Evolutionary conservation across 1,140 invertebrate genomes (phyloP), one percentile per base, ranked within the genome.

Genomic region (Melipona quadrifasciata): DNA sequence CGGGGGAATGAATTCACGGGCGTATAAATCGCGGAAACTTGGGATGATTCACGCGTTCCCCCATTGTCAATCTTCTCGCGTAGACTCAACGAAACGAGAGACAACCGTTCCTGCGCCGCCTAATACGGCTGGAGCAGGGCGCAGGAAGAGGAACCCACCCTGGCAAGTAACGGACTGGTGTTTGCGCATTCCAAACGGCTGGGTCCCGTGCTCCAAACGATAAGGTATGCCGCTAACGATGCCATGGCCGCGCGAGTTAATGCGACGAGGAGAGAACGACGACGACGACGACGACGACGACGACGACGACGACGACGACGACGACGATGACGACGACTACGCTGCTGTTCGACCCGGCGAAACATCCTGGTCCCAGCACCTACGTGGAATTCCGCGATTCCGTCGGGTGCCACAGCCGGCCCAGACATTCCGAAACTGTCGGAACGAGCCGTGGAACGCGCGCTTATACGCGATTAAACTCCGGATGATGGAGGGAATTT

Each of bases 171-270:
- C 72, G 71, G 85, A 87, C 87, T 87, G 81, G 89, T 88, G 86
- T 88, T 83, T 90, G 87, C 90, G 90, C 91, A 92, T 91, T 91
- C 89, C 90, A 72, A 89, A 92, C 88, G 86, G 47, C 39, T 84
- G 84, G 58, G 79, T 76, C 81, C 86, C 76, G 83, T 80, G 87
- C 86, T 83, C 82, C 86, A 89, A 92, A 92, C 90, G 90, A 93
- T 93, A 92, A 92, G 91, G 92, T 92, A 92, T 93, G 91, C 88
- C 88, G 89, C 92, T 93, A 92, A 93, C 92, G 92, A 93, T 91
- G 90, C 89, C 89, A 87, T 83, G 86, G 87, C 86, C 85, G 85
- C 85, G 86, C 90, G 90, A 91, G 91, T 92, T 92, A 92, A 93
- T 92, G 91, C 88, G 87, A 85, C 78, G 87, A 85, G 58, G 84